phyloP scores from a whole-genome alignment of 2,797 vertebrate genomes.

The Ceyx erithaca region DNA sequence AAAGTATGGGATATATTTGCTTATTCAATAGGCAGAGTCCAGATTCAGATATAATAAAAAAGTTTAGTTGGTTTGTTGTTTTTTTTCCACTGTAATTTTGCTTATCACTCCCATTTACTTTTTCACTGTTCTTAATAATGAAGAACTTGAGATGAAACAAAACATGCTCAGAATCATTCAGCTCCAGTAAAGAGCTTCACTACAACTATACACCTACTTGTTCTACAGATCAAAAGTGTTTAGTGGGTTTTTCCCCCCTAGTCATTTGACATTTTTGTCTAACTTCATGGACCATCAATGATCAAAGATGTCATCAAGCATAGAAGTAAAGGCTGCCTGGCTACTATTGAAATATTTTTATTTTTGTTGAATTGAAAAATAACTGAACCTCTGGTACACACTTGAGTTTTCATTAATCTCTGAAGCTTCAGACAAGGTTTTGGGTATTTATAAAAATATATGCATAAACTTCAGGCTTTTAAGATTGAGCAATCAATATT shows the following conservation, averaged over 20 bases:
- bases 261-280: neutral
- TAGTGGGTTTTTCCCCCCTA: neutral
- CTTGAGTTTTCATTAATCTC: neutral
- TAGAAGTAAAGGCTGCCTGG: neutral
- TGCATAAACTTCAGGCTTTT: constrained; percentile 5
- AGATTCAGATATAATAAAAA: neutral
- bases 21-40: neutral
- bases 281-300: accelerated
- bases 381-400: neutral
- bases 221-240: neutral
- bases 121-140: neutral
- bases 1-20: neutral
- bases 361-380: neutral
- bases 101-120: neutral
- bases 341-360: neutral
- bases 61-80: too few relatives aligned
- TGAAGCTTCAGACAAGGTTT: neutral
- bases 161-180: neutral
- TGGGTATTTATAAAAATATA: neutral
- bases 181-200: neutral
- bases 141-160: neutral
- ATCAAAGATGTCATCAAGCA: neutral
- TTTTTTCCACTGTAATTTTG: neutral
- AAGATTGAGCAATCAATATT: constrained; percentile 14
- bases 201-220: neutral